Percentiles rank a stretch among this genome's conserved stretches.
phyloP scores from a whole-genome alignment of 2,113 vertebrate genomes.

The Marcusenius ussheri region DNA sequence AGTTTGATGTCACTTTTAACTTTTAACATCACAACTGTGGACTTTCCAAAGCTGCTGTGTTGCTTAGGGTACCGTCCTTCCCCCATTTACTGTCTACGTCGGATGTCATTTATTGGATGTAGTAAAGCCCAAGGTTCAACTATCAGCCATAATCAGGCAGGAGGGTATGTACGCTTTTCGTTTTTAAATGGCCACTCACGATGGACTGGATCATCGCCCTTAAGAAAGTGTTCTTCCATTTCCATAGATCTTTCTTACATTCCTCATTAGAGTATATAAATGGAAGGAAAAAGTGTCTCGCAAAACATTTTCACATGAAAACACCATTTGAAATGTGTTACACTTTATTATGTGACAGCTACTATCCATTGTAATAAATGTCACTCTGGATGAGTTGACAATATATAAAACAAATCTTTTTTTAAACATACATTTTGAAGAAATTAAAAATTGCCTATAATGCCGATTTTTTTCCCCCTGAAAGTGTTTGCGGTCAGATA shows the following conservation, averaged over 20 bases:
- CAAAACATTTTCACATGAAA: neutral
- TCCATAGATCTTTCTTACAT: neutral
- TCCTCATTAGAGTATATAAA: neutral
- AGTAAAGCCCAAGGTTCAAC: neutral
- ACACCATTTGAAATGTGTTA: neutral
- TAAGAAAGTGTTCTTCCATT: neutral
- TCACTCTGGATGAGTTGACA: neutral
- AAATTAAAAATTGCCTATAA: neutral
- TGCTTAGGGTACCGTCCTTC: neutral
- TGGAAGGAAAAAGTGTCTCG: neutral
- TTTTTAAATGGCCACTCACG: constrained; percentile 3
- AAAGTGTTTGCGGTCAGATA: neutral
- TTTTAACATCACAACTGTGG: constrained; percentile 18
- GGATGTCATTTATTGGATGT: neutral
- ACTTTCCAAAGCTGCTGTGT: neutral
- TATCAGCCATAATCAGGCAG: neutral
- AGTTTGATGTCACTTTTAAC: constrained; percentile 23
- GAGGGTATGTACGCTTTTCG: neutral
- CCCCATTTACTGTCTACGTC: neutral
- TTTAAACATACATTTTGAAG: neutral
- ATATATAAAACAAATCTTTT: neutral
- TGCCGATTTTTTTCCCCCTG: neutral
- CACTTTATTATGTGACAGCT: neutral
- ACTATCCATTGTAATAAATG: neutral
- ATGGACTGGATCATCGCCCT: neutral